Evolutionary conservation across 2,797 vertebrate species (phyloP).

Genomic region (Otus scops): DNA sequence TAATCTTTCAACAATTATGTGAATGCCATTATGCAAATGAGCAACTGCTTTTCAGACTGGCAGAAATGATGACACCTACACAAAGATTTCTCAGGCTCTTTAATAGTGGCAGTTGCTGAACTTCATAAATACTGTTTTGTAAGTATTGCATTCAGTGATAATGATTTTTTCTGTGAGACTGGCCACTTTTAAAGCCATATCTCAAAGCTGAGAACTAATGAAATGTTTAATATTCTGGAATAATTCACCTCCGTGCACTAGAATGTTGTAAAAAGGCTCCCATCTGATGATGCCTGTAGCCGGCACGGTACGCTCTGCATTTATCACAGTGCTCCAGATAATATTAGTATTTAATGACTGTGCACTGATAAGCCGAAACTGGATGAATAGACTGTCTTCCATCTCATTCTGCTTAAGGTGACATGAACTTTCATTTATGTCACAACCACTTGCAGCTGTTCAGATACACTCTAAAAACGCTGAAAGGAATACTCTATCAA

Average conservation of each 20-base stretch:
- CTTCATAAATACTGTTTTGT: background rate
- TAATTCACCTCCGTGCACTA: background rate
- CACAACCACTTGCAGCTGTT: conserved; percentile 53
- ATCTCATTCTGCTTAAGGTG: conserved; percentile 47
- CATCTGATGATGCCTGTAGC: background rate
- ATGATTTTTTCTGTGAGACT: background rate
- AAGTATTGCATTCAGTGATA: background rate
- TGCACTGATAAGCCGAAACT: conserved; percentile 26
- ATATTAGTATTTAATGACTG: conserved; percentile 50
- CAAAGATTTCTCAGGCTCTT: background rate
- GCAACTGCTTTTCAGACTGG: conserved; percentile 15
- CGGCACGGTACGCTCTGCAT: background rate
- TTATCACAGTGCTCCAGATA: conserved; percentile 49
- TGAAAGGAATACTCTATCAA: conserved; percentile 57
- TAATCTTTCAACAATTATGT: conserved; percentile 20
- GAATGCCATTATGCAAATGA: conserved; percentile 54
- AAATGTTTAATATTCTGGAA: conserved; percentile 40
- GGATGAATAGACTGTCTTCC: conserved; percentile 33
- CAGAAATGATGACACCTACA: background rate
- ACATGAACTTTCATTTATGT: conserved; percentile 43
- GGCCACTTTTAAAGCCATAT: background rate
- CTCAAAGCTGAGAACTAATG: background rate
- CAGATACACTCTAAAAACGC: conserved; percentile 20
- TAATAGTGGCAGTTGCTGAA: background rate
- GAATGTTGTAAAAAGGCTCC: conserved; percentile 25